Evolutionary conservation across 2,888 invertebrate species (phyloP).

Genomic region (Dolichomitus sp.): DNA sequence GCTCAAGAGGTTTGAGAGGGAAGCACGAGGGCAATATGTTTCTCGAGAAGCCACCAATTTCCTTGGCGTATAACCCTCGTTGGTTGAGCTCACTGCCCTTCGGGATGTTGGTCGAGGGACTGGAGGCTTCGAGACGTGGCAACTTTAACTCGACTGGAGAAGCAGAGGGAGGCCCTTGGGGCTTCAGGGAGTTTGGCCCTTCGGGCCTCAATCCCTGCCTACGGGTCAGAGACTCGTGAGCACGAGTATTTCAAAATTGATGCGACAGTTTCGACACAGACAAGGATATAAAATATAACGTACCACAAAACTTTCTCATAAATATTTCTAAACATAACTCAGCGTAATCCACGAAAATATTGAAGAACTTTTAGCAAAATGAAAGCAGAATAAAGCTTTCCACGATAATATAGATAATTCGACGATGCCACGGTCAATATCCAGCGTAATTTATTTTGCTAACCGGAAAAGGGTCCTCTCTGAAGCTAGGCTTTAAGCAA

Average conservation of each 20-base stretch:
- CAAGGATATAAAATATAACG: background rate
- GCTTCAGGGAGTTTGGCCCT: slow-evolving; percentile 30
- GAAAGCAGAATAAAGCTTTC: background rate
- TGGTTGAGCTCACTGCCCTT: slow-evolving; percentile 17
- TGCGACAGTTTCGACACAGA: slow-evolving; percentile 8
- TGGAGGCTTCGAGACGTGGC: slow-evolving; percentile 25
- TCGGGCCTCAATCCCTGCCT: slow-evolving; percentile 38
- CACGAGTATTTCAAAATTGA: slow-evolving; percentile 8
- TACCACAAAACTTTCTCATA: background rate
- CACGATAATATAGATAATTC: slow-evolving; percentile 25
- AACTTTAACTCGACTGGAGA: slow-evolving; percentile 5
- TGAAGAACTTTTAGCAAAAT: background rate
- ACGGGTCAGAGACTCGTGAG: background rate
- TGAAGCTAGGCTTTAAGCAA: slow-evolving; percentile 45
- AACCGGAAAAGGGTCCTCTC: background rate
- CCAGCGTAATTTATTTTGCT: slow-evolving; percentile 33
- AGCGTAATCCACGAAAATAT: background rate
- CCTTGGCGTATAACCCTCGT: slow-evolving; percentile 68
- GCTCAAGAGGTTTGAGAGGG: slow-evolving; percentile 52
- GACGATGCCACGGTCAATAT: slow-evolving; percentile 8
- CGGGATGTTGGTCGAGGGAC: slow-evolving; percentile 17
- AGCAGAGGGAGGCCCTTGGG: slow-evolving; percentile 18
- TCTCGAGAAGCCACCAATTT: slow-evolving; percentile 78
- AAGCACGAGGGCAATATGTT: slow-evolving; percentile 77
- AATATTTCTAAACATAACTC: background rate